These are phyloP conservation scores for Medauroidea extradentata DNA, from an alignment of 1,140 invertebrate genomes.

Conservation along the genomic window DNA sequence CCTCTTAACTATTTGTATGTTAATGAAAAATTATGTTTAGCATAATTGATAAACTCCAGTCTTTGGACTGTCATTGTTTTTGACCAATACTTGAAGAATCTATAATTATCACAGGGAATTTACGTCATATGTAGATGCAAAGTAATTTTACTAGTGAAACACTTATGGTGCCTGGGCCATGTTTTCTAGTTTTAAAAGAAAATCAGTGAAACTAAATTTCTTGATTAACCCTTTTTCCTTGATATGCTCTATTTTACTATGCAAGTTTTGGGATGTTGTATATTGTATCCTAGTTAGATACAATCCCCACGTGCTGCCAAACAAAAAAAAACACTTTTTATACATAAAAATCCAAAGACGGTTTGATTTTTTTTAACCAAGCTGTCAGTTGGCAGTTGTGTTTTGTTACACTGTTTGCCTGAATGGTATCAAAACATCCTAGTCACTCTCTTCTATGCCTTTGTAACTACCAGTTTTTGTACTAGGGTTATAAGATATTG, in stretches of 20 bases:
- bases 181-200: slow-evolving; percentile 18
- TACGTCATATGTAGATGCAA: slow-evolving; percentile 2
- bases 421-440: too few relatives aligned
- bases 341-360: too few relatives aligned
- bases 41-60: background rate
- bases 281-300: too few relatives aligned
- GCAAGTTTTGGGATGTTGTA: slow-evolving; percentile 24
- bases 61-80: background rate
- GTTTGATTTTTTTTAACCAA: too few relatives aligned
- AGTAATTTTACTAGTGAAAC: slow-evolving; percentile 7
- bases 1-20: background rate
- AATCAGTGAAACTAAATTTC: slow-evolving; percentile 8
- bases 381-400: too few relatives aligned
- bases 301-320: too few relatives aligned
- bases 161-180: slow-evolving; percentile 20
- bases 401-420: too few relatives aligned
- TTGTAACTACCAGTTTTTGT: too few relatives aligned
- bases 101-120: slow-evolving; percentile 15
- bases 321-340: too few relatives aligned
- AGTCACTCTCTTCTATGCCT: too few relatives aligned
- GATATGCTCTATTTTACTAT: slow-evolving; percentile 26
- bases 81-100: slow-evolving; percentile 14
- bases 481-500: too few relatives aligned
- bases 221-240: slow-evolving; percentile 18
- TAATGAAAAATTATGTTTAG: background rate